Evolutionary conservation across 2,113 vertebrate species (phyloP).

Genomic region (Motacilla tschutschensis): DNA sequence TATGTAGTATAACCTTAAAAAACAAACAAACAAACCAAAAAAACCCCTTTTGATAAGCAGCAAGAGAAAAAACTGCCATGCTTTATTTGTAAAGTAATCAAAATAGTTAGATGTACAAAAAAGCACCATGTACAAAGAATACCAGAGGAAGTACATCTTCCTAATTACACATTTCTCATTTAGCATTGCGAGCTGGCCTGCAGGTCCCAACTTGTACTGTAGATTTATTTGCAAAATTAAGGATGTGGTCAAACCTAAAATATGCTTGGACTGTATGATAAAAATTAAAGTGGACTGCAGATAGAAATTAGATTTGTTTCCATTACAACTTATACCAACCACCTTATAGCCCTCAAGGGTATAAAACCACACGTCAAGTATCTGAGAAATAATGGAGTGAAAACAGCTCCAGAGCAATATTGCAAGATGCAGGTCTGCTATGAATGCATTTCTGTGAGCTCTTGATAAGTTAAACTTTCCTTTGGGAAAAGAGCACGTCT

Average conservation of each 20-base stretch:
- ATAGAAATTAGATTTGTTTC: conserved; percentile 39
- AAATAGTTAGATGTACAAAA: conserved; percentile 72
- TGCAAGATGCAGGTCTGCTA: conserved; percentile 50
- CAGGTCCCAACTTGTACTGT: conserved; percentile 56
- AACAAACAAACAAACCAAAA: not conserved
- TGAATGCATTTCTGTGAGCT: conserved; percentile 71
- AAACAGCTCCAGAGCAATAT: conserved; percentile 40
- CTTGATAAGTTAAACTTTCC: conserved; percentile 60
- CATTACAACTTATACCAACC: conserved; percentile 36
- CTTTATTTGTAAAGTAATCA: conserved; percentile 61
- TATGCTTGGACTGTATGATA: conserved; percentile 4
- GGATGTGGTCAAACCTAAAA: conserved; percentile 41
- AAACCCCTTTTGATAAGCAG: not conserved
- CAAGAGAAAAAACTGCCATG: conserved; percentile 52
- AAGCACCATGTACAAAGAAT: conserved; percentile 71
- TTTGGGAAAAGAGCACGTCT: conserved; percentile 56
- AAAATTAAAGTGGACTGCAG: conserved; percentile 40
- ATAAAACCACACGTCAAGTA: not conserved
- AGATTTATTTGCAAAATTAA: conserved; percentile 52
- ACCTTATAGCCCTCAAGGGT: conserved; percentile 37
- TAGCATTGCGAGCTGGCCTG: conserved; percentile 62
- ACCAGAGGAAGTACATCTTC: conserved; percentile 67
- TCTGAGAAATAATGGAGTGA: conserved; percentile 27
- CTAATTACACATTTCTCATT: conserved; percentile 44
- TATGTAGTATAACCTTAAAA: conserved; percentile 33